A percentile compares a stretch with the other conserved stretches of the same genome.
Conservation (phyloP, 1,140 invertebrate genomes). For the Leptinotarsa undecemlineata region DNA sequence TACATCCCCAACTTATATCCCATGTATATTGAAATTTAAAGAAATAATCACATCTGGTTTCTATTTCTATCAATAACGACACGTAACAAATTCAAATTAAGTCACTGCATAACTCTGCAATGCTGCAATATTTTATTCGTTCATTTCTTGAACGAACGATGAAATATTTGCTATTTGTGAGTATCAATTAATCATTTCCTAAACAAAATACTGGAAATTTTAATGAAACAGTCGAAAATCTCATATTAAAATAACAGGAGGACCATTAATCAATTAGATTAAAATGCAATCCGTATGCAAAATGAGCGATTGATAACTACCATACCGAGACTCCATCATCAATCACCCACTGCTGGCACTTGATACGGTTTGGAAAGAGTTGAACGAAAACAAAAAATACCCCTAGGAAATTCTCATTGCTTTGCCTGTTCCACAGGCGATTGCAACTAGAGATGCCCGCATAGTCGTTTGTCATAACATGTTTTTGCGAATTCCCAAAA, state of each 20-base stretch:
- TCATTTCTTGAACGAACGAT: too few species aligned
- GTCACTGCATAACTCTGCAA: too few species aligned
- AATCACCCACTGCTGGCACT: not conserved
- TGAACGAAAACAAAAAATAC: not conserved
- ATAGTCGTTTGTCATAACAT: not conserved
- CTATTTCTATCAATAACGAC: too few species aligned
- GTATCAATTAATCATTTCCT: not conserved
- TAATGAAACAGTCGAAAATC: not conserved
- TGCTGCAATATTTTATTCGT: too few species aligned
- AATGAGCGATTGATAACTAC: not conserved
- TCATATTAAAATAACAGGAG: not conserved
- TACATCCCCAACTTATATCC: too few species aligned
- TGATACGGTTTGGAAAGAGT: conserved; percentile 5
- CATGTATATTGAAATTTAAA: too few species aligned
- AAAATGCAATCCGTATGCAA: conserved; percentile 5
- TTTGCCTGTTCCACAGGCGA: not conserved
- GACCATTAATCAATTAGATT: conserved; percentile 6
- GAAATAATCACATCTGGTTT: too few species aligned
- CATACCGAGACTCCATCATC: not conserved
- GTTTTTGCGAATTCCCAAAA: not conserved
- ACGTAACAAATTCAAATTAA: too few species aligned
- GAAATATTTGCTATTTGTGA: not conserved
- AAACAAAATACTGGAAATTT: not conserved
- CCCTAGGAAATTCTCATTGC: not conserved
- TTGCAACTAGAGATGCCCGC: not conserved